Percentiles rank a stretch among this genome's conserved stretches.
Evolutionary conservation across 2,113 vertebrate genomes (phyloP).

Genomic region (Burhinus bistriatus): DNA sequence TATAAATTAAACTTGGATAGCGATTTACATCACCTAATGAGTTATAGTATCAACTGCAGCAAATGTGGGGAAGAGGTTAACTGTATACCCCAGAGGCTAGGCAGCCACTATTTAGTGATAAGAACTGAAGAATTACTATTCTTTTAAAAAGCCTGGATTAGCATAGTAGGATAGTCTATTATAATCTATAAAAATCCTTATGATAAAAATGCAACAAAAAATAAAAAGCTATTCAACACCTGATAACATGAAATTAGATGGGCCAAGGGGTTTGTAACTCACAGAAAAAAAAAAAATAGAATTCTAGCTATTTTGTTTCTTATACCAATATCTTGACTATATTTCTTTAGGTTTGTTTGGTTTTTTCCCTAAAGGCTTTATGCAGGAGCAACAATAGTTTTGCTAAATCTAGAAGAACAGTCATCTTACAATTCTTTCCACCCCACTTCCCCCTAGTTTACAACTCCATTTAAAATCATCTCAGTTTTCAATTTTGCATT

Average conservation of each 20-base stretch:
- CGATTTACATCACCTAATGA: neutral
- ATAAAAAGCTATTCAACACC: neutral
- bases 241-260: neutral
- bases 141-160: neutral
- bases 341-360: neutral
- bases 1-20: neutral
- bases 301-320: neutral
- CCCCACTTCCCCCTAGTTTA: neutral
- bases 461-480: neutral
- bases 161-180: neutral
- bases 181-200: conserved; percentile 22
- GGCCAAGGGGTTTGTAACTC: neutral
- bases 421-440: neutral
- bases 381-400: neutral
- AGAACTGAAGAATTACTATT: conserved; percentile 17
- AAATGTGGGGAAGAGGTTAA: neutral
- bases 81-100: neutral
- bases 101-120: neutral
- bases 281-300: neutral
- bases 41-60: neutral
- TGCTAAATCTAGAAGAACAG: neutral
- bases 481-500: neutral
- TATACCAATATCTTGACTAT: neutral
- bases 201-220: conserved; percentile 1
- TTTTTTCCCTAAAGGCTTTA: neutral